Evolutionary conservation across 2,113 vertebrate genomes (phyloP).

Genomic region (Rhinopithecus roxellana): DNA sequence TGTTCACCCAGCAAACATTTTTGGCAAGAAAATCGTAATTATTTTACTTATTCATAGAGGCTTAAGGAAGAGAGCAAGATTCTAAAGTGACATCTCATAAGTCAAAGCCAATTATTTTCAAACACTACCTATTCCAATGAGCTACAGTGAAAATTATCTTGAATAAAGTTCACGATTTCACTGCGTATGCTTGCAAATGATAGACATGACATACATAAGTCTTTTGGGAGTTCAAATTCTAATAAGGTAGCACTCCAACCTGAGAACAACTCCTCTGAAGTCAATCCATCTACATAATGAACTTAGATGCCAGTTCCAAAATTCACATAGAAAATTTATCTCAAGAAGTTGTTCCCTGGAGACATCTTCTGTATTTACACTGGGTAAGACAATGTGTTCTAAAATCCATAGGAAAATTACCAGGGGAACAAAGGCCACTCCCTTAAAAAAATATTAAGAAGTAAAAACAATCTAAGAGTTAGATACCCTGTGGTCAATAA

Average conservation of each 20-base stretch:
- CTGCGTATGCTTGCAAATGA: neutral
- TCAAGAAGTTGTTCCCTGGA: neutral
- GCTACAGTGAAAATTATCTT: neutral
- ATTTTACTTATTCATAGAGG: neutral
- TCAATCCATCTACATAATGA: neutral
- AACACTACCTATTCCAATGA: neutral
- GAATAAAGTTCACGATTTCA: neutral
- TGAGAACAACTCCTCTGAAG: neutral
- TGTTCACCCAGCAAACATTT: neutral
- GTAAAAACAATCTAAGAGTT: conserved; percentile 21
- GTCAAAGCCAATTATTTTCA: neutral
- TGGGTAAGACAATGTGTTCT: neutral
- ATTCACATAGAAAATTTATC: neutral
- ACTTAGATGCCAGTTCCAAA: neutral
- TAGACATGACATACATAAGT: neutral
- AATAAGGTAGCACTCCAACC: neutral
- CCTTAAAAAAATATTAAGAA: neutral
- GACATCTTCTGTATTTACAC: neutral
- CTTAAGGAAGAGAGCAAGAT: neutral
- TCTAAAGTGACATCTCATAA: neutral
- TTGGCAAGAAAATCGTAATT: neutral
- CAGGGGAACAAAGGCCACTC: neutral
- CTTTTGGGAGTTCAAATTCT: neutral
- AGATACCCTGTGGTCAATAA: neutral
- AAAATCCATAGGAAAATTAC: neutral